Conservation (phyloP, 2,888 invertebrate genomes). For the Cheilosia variabilis region DNA sequence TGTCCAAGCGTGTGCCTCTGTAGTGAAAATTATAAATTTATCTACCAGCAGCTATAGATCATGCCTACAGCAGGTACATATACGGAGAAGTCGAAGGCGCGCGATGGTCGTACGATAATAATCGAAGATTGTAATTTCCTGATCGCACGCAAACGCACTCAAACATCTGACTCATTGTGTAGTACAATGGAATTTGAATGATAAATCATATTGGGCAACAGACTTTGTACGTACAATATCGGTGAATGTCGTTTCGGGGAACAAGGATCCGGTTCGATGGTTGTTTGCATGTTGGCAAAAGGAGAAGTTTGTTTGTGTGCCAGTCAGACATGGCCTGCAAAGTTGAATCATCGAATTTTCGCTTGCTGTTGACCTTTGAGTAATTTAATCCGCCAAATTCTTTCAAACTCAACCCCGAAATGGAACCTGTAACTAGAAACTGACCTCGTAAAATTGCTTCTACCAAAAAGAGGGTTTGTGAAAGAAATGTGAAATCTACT, state of each 20-base stretch:
- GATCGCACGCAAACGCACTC: constrained; percentile 65
- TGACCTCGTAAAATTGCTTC: no score
- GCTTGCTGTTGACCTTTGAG: neutral
- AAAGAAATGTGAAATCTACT: no score
- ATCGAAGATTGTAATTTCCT: constrained; percentile 66
- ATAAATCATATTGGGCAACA: constrained; percentile 52
- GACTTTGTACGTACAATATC: constrained; percentile 2
- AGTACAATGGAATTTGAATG: constrained; percentile 38
- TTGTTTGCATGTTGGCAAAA: neutral
- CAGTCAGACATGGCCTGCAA: neutral
- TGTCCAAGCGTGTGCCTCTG: constrained; percentile 72
- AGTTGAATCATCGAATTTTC: neutral
- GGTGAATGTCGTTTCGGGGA: constrained; percentile 11
- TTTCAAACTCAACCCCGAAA: neutral
- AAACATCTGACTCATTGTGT: constrained; percentile 69
- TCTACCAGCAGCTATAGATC: neutral
- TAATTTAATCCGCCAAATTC: neutral
- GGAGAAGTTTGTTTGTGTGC: neutral
- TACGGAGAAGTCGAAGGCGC: constrained; percentile 5
- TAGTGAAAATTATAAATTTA: constrained; percentile 64
- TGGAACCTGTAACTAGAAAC: no score
- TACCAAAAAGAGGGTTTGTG: no score
- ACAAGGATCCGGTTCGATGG: constrained; percentile 32
- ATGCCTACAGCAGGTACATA: constrained; percentile 1
- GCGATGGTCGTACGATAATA: constrained; percentile 37